Evolutionary conservation across 2,113 vertebrate genomes (phyloP), one percentile per base, ranked within the genome.

Genomic region (Phaetusa simplex): DNA sequence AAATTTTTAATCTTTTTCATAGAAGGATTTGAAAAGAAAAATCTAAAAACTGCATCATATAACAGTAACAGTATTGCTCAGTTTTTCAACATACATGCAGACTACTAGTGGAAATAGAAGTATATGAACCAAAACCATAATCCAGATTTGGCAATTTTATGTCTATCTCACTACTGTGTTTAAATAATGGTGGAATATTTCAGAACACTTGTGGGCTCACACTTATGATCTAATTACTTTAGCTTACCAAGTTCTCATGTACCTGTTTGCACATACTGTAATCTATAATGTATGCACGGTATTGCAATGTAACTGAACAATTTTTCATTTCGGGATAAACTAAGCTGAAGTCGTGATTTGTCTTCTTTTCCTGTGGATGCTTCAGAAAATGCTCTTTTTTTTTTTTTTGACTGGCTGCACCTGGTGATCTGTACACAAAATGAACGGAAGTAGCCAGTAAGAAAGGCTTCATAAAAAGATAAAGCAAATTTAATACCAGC

Each of bases 241-340:
- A 62, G 29, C 5, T 62, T 36, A 79, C 32, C 21, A 62, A 18
- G 12, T 43, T 77, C 32, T 40, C 24, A 18, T 21, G 10, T 17
- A 32, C 4, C 47, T 83, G 10, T 72, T 84, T 87, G 10, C 34
- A 66, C 2, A 30, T 49, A 14, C 14, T 74, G 14, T 53, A 58
- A 30, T n/a, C 16, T 15, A 24, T 7, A 80, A 3, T 2, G 0
- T 32, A 55, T 20, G 6, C 8, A 56, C 0, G 6, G 12, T 13
- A 86, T 88, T 66, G 9, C 8, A 58, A 26, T 0, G 0, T 23
- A 55, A 47, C 9, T 26, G 21, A 59, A 50, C 7, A 55, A 3
- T 40, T 80, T 88, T 90, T 95, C 0, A 59, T 40, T 69, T 77
- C 49, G 58, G 56, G 4, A 7, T 84, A 40, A 30, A 12, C 55